Evolutionary conservation across 2,113 vertebrate genomes (phyloP).

Genomic region (Rutilus rutilus): DNA sequence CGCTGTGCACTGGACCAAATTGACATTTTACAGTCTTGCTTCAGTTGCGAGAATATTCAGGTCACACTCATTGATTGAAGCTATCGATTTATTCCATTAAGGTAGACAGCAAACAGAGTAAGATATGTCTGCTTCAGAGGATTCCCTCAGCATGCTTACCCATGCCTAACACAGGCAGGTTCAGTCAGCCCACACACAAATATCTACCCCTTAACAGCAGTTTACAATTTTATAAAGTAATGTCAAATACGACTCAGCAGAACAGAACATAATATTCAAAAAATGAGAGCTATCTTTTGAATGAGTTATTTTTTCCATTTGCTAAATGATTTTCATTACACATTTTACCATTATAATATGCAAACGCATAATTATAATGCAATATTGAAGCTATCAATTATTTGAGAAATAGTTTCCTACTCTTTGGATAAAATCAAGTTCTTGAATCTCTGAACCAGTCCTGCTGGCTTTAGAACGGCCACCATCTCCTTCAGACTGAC

Average conservation of each 20-base stretch:
- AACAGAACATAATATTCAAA: neutral
- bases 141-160: slow-evolving; percentile 51
- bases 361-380: neutral
- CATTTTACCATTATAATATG: neutral
- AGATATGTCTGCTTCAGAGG: slow-evolving; percentile 54
- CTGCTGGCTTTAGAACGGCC: neutral
- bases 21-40: slow-evolving; percentile 8
- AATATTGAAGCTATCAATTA: neutral
- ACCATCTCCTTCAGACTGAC: slow-evolving; percentile 26
- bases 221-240: neutral
- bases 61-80: slow-evolving; percentile 55
- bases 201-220: neutral
- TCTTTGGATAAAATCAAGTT: neutral
- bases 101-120: slow-evolving; percentile 59
- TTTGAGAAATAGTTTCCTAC: neutral
- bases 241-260: neutral
- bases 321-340: neutral
- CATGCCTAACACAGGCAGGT: slow-evolving; percentile 45
- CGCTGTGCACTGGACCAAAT: neutral
- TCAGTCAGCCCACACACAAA: slow-evolving; percentile 35
- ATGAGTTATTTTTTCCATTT: neutral
- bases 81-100: slow-evolving; percentile 66
- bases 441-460: neutral
- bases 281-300: neutral
- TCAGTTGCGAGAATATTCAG: slow-evolving; percentile 47